Evolutionary conservation across 2,888 invertebrate species (phyloP).

Genomic region (Boloria selene): DNA sequence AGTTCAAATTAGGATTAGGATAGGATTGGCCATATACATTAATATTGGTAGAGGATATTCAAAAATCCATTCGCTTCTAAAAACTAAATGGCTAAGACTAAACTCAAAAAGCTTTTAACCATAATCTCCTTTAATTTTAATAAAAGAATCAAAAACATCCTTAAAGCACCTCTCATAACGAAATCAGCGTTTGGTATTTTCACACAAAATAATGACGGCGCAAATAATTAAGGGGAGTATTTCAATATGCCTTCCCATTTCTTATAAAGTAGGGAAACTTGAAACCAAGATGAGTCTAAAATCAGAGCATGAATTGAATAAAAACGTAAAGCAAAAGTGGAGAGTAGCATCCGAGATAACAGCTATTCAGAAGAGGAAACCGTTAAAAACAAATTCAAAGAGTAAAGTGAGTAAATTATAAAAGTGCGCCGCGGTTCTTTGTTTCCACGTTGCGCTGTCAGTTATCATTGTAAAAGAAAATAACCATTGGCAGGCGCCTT

Average conservation of each 20-base stretch:
- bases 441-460: conserved; percentile 61
- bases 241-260: conserved; percentile 28
- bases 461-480: conserved; percentile 41
- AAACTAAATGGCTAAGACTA: background rate
- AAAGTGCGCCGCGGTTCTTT: conserved; percentile 67
- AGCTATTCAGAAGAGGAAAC: conserved; percentile 56
- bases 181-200: conserved; percentile 7
- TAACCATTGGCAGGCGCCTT: conserved; percentile 20
- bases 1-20: no score
- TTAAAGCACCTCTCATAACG: background rate
- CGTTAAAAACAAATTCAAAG: conserved; percentile 52
- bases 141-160: background rate
- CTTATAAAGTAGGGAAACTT: conserved; percentile 36
- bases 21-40: no score
- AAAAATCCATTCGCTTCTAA: background rate
- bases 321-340: conserved; percentile 61
- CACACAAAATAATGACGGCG: conserved; percentile 11
- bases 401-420: conserved; percentile 70
- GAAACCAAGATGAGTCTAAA: conserved; percentile 56
- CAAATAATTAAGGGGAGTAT: conserved; percentile 15
- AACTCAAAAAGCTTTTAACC: no score
- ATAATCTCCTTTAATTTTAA: no score
- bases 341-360: conserved; percentile 60
- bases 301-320: conserved; percentile 63
- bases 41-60: background rate